Evolutionary conservation across 2,113 vertebrate genomes (phyloP).

Genomic region (Leptosomus discolor): DNA sequence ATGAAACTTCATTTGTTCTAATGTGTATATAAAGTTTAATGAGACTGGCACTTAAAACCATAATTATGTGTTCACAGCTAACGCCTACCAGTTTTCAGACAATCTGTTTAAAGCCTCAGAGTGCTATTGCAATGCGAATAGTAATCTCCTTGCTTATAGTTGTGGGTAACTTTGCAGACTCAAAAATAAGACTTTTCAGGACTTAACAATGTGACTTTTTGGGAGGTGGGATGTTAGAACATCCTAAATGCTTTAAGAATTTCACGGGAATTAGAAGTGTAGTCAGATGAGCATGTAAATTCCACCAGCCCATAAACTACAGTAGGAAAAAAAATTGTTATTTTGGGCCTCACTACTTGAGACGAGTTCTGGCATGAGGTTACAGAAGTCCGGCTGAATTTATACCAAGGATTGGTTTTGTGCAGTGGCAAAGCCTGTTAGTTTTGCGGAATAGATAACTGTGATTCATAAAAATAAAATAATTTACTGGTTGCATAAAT

Average conservation of each 20-base stretch:
- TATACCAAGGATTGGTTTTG: not conserved
- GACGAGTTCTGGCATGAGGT: not conserved
- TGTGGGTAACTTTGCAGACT: not conserved
- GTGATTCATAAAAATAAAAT: not conserved
- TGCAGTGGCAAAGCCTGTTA: not conserved
- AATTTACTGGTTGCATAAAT: not conserved
- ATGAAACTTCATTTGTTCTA: not conserved
- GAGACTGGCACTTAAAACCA: not conserved
- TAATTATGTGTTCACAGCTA: not conserved
- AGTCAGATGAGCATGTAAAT: not conserved
- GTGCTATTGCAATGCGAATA: not conserved
- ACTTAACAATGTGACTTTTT: not conserved
- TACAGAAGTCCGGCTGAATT: not conserved
- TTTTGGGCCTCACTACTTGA: not conserved
- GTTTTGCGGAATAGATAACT: not conserved
- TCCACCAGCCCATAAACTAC: not conserved
- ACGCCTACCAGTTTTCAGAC: not conserved
- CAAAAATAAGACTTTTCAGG: not conserved
- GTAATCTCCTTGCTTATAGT: not conserved
- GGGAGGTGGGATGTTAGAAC: not conserved
- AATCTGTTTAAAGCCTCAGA: conserved; percentile 15
- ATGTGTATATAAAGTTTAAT: not conserved
- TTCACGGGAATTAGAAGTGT: not conserved
- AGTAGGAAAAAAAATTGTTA: not conserved
- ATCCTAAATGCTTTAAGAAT: not conserved